Evolutionary conservation across 2,113 vertebrate species (phyloP).

Genomic region (Ancistrus triradiatus): DNA sequence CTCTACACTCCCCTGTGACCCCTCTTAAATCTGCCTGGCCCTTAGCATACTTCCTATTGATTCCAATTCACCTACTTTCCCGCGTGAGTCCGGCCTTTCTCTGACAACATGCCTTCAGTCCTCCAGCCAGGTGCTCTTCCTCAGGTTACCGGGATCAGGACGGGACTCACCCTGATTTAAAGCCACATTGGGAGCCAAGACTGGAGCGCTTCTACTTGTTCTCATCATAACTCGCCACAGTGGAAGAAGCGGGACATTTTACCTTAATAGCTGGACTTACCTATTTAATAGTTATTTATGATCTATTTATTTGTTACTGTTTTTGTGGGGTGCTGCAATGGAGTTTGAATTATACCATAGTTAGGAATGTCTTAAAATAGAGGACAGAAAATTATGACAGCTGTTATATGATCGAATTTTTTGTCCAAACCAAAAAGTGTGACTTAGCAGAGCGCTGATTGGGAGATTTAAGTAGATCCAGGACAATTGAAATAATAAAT

Average conservation of each 20-base stretch:
- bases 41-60: slow-evolving; percentile 62
- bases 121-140: slow-evolving; percentile 11
- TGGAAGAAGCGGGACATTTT: slow-evolving; percentile 26
- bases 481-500: background rate
- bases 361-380: no score
- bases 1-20: slow-evolving; percentile 77
- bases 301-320: slow-evolving; percentile 44
- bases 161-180: slow-evolving; percentile 16
- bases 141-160: slow-evolving; percentile 1
- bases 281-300: slow-evolving; percentile 52
- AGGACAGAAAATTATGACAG: no score
- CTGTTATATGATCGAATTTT: no score
- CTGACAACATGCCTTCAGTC: background rate
- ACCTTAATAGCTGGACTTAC: slow-evolving; percentile 29
- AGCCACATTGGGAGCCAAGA: background rate
- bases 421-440: no score
- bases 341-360: background rate
- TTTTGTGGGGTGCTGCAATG: slow-evolving; percentile 34
- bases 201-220: slow-evolving; percentile 12
- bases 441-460: no score
- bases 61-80: background rate
- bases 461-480: no score
- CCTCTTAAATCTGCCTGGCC: slow-evolving; percentile 74
- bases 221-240: background rate
- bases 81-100: background rate